Base-by-base conservation (phyloP, 2,888 invertebrate species). In the Brenthis hecate region DNA sequence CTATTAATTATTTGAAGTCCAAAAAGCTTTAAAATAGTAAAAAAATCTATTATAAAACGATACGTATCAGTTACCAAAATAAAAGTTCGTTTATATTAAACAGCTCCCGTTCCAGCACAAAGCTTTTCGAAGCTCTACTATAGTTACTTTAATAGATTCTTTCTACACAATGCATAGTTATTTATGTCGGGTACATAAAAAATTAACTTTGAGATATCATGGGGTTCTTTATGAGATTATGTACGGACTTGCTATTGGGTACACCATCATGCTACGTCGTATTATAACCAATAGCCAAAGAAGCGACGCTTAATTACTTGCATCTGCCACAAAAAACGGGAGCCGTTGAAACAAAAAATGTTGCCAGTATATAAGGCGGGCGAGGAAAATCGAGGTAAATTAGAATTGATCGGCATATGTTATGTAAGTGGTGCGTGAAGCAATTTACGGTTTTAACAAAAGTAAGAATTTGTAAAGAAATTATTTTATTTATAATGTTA, bases 371-470 rank as follows among this genome's bases (percentile, higher is more conserved):
- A 81, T 66, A 81, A 43, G 79, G 76, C 78, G 79, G 78, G 82
- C 88, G 88, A 81, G 79, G 87, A 86, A 85, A 89, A 89, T 89
- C 79, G 87, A 69, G 69, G 80, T 87, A 88, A 87, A 89, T 88
- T 88, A 78, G 78, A 79, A 78, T 80, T 80, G 78, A 69, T 71
- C 71, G 66, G 72, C 73, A 71, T 73, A 66, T 73, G 73, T 28
- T 60, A 43, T 48, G 48, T 28, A 60, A 60, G 14, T 70, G 71
- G 65, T 56, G 53, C 66, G 70, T 62, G 19, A 58, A 43, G 65
- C 36, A 67, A 65, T 67, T 60, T 36, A 43, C 63, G 50, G 43
- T 63, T 69, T 56, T 54, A 69, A 65, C 43, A 56, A 13, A 56
- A 56, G n/a, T 23, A n/a, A 16, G 36, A 60, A 50, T 23, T 28